Evolutionary conservation across 1,140 invertebrate genomes (phyloP), one percentile per base, ranked within the genome.

Genomic region (Drosophila busckii): DNA sequence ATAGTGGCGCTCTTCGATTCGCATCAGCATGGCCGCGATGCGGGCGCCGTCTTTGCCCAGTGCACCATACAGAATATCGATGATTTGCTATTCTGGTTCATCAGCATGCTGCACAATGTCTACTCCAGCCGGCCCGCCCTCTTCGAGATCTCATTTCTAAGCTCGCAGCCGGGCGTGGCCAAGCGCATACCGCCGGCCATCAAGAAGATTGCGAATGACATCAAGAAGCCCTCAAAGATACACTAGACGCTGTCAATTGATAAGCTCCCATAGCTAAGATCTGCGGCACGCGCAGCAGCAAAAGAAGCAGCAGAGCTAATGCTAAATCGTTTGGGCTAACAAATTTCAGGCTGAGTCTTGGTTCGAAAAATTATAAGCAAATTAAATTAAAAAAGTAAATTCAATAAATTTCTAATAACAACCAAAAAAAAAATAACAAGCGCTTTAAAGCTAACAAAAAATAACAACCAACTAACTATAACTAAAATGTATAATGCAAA

Each of bases 1-100:
- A 69, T 86, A 12, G 64, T 86, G 2, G 80, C 73, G 5, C 65
- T 86, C 19, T 86, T 85, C 35, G 84, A 86, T 34, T 86, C 84
- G 1, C 84, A 86, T 49, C 78, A 86, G 22, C 84, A 86, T 63
- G 84, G 84, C 1, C 66, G 73, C 2, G 67, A 73, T 45, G 78
- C 84, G 4, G 84, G 84, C 3, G 84, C 84, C 15, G 73, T 86
- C 1, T 78, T 86, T 20, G 84, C 84, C 22, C 78, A 84, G 52
- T 71, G 73, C 37, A 76, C 66, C 10, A 55, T 86, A 6, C 35
- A 66, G 6, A 62, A 82, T 34, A 69, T 86, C 58, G 64, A 66
- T 37, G 84, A 86, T 40, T 50, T 86, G 26, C 54, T 82, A 10
- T 68, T 66, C 37, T 86, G 84, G 84, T 86, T 84, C 50, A 70